phyloP scores from a whole-genome alignment of 1,140 invertebrate species.

The Trichonephila clavipes region DNA sequence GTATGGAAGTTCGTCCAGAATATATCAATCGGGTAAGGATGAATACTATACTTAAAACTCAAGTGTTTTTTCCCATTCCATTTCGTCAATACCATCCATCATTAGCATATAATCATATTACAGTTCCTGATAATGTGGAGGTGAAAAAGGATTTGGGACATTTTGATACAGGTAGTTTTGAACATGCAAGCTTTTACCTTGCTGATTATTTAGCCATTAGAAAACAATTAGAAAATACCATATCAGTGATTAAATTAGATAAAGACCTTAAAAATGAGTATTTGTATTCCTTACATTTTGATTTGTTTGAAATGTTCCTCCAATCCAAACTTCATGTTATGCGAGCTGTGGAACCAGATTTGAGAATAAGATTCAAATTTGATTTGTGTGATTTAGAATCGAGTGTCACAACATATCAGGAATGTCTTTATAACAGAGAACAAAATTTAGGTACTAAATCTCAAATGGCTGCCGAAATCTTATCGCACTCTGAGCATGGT shows the following conservation, averaged over 20 bases:
- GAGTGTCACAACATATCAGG: slow-evolving; percentile 78
- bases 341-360: slow-evolving; percentile 86
- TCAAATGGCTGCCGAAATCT: slow-evolving; percentile 81
- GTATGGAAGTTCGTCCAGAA: slow-evolving; percentile 87
- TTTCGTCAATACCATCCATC: slow-evolving; percentile 84
- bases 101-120: slow-evolving; percentile 81
- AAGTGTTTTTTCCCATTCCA: slow-evolving; percentile 91
- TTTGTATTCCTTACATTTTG: slow-evolving; percentile 77
- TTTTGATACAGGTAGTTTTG: slow-evolving; percentile 88
- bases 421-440: slow-evolving; percentile 79
- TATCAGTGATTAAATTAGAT: slow-evolving; percentile 85
- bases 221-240: slow-evolving; percentile 83
- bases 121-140: slow-evolving; percentile 85
- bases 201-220: slow-evolving; percentile 88
- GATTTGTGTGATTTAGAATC: slow-evolving; percentile 79
- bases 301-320: slow-evolving; percentile 86
- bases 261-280: slow-evolving; percentile 83
- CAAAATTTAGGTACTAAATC: slow-evolving; percentile 80
- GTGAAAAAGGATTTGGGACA: slow-evolving; percentile 89
- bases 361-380: slow-evolving; percentile 84
- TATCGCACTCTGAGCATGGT: slow-evolving; percentile 75
- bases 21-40: slow-evolving; percentile 91
- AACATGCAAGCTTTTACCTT: slow-evolving; percentile 90
- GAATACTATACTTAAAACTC: slow-evolving; percentile 90
- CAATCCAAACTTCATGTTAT: slow-evolving; percentile 85